These are phyloP conservation scores for Melanotus villosus DNA, from an alignment of 2,888 invertebrate species.

Conservation along the genomic window DNA sequence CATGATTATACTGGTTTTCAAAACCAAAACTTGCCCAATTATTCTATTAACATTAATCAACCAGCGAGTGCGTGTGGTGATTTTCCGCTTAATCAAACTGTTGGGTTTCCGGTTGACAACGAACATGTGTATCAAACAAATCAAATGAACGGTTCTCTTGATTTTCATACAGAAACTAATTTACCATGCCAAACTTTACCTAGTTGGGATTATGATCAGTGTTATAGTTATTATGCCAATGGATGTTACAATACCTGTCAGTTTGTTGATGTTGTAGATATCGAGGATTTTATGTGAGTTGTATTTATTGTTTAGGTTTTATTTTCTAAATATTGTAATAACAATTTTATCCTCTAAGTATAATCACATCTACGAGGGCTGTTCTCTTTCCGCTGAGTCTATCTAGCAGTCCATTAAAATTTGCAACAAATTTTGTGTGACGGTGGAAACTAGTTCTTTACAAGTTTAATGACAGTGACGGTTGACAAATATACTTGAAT, in stretches of 20 bases:
- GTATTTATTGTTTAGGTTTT: background rate
- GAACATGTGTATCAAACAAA: background rate
- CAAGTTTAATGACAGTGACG: too few species aligned
- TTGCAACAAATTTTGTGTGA: too few species aligned
- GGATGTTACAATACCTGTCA: constrained; percentile 75
- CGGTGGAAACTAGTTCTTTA: too few species aligned
- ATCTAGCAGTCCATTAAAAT: too few species aligned
- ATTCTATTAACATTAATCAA: background rate
- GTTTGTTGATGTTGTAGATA: constrained; percentile 77
- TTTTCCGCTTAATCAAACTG: background rate
- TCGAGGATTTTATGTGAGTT: constrained; percentile 85
- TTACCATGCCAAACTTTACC: constrained; percentile 70
- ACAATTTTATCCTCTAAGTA: too few species aligned
- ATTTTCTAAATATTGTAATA: background rate
- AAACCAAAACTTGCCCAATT: background rate
- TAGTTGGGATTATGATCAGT: constrained; percentile 77
- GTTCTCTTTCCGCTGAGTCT: too few species aligned
- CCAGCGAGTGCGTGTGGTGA: background rate
- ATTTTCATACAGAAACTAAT: background rate
- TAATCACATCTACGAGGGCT: too few species aligned
- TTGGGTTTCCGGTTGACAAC: background rate
- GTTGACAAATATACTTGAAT: too few species aligned
- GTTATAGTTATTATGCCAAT: constrained; percentile 76
- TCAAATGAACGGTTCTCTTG: background rate
- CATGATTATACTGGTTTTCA: too few species aligned